Base-by-base conservation (phyloP, 92 coral and sea anemone genomes). In the Anthopleura xanthogrammica region DNA sequence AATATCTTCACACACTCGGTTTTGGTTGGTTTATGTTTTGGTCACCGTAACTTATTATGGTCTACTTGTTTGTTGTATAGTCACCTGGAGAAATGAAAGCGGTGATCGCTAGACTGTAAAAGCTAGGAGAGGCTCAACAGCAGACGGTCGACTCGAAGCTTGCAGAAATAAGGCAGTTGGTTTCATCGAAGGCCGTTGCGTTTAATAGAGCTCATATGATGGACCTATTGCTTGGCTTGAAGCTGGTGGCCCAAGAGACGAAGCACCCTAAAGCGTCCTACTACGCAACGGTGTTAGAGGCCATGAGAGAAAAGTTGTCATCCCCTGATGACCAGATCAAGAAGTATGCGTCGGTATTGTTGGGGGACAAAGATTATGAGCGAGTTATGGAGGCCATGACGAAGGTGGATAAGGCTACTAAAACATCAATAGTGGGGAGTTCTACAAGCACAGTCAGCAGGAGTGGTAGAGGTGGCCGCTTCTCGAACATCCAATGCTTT, bases 321-420 rank as follows among this genome's bases (percentile, higher is more conserved):
- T 56, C 29, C 9, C 58, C 82, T 13, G 66, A 87, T 16, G 83
- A 42, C 39, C 82, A 57, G 46, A 82, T 87, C 29, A 77, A 77
- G 76, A 40, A 48, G 29, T 81, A 82, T 77, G 46, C 73, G 73
- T 54, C 42, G 46, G 86, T 55, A 13, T 50, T 87, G n/a, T 48
- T 87, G 70, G 90, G 90, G 16, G 90, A 81, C 40, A 87, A 87
- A 36, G 83, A 87, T 19, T 87, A 87, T 16, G 77, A 87, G 76
- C 76, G 75, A 58, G 86, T 83, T 48, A 9, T 83, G 58, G 86
- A 83, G 24, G n/a, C 71, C 41, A 74, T 76, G 19, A 60, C 86
- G 17, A 83, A 83, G 56, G 86, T 83, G 11, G 81, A 83, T 20
- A 76, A 54, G 41, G 58, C 85, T 24, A 82, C 70, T 79, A 24